Evolutionary conservation across 2,888 invertebrate genomes (phyloP), one percentile per base, ranked within the genome.

Genomic region (Myathropa florea): DNA sequence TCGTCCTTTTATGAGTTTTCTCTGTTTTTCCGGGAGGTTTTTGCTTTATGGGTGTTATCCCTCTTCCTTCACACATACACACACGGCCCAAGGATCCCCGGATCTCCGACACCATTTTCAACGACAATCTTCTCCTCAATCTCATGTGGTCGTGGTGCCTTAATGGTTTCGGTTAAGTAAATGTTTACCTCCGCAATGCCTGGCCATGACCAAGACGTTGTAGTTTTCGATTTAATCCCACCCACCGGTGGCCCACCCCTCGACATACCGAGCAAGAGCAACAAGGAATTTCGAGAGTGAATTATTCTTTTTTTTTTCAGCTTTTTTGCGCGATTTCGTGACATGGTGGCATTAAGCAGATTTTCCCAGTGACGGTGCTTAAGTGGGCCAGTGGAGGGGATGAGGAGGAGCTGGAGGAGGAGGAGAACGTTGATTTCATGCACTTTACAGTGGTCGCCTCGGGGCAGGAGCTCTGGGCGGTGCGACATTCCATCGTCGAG

Each of bases 201-300:
- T 82, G 85, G 68, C 82, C 85, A 85, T 82, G 82, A 85, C 85
- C 77, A 78, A 82, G 82, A 82, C 73, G 84, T 61, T 67, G 57
- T 64, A 33, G 72, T 67, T 71, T 80, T 36, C 46, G 21, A 55
- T 80, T 61, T 75, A 39, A 71, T 64, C 4, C 23, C 30, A 18
- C 46, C 46, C 18, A 18, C 46, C 46, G n/a, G 7, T 18, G 46
- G 46, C 18, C 46, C 46, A 1, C 14, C 36, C 7, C 9, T n/a
- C 2, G 39, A n/a, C 26, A 55, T 18, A n/a, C n/a, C n/a, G n/a
- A 78, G 33, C 64, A 59, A 53, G 21, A 67, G 39, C 24, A 28
- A 39, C 9, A 14, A 59, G 59, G 67, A 57, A 21, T 18, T n/a
- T 46, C 46, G 70, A 14, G 30, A 65, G 61, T 21, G 65, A 63